Conservation (phyloP, 2,113 vertebrate species). For the Bos indicus region DNA sequence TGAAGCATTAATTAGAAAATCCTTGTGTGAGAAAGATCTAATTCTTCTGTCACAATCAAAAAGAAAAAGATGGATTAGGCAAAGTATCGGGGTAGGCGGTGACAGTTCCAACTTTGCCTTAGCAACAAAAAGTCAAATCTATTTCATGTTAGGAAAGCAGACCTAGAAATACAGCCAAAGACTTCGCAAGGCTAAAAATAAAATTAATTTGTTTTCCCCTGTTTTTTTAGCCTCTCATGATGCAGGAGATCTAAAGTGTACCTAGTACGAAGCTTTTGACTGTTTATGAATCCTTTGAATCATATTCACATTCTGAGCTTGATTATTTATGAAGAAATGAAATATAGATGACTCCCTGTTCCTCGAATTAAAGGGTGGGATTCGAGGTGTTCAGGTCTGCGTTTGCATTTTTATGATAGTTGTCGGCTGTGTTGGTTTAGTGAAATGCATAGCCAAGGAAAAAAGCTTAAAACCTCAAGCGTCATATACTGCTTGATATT, state of each 20-base stretch:
- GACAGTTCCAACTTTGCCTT: neutral
- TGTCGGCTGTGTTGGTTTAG: neutral
- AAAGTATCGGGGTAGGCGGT: neutral
- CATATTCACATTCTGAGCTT: neutral
- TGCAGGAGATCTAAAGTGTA: neutral
- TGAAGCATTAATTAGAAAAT: neutral
- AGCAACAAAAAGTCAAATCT: neutral
- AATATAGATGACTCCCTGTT: slow-evolving; percentile 33
- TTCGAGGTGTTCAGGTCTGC: neutral
- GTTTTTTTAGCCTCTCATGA: neutral
- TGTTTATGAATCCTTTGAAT: slow-evolving; percentile 18
- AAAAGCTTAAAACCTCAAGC: neutral
- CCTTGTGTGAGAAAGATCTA: neutral
- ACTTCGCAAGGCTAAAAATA: slow-evolving; percentile 39
- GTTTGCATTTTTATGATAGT: neutral
- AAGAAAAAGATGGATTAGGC: neutral
- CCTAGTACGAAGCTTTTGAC: neutral
- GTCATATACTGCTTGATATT: neutral
- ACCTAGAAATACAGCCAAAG: neutral
- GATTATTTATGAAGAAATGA: slow-evolving; percentile 56
- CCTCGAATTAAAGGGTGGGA: neutral
- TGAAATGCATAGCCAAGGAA: slow-evolving; percentile 3
- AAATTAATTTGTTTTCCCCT: slow-evolving; percentile 24
- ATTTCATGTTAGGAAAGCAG: neutral
- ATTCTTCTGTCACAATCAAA: neutral